These are phyloP conservation scores for Amphimallon solstitiale DNA, from an alignment of 2,888 invertebrate genomes.

Conservation along the genomic window DNA sequence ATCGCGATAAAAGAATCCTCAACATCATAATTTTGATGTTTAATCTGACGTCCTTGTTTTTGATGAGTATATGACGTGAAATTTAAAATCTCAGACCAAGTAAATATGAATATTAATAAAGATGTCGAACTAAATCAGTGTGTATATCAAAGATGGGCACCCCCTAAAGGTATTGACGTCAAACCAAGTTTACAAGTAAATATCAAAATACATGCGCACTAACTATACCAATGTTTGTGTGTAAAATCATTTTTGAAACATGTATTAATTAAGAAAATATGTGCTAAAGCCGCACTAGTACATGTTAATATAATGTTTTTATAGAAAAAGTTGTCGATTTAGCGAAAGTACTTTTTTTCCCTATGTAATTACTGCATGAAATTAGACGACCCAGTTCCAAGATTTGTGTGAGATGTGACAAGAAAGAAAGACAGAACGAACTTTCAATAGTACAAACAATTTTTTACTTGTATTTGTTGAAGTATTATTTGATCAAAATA, in stretches of 20 bases:
- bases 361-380: constrained; percentile 31
- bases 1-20: no score
- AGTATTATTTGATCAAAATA: constrained; percentile 33
- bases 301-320: background rate
- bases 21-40: no score
- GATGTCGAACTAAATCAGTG: background rate
- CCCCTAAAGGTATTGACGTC: constrained; percentile 41
- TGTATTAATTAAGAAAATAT: background rate
- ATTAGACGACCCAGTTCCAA: constrained; percentile 41
- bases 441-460: constrained; percentile 43
- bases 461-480: constrained; percentile 26
- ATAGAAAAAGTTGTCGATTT: background rate
- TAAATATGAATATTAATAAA: constrained; percentile 12
- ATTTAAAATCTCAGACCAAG: no score
- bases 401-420: constrained; percentile 39
- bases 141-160: constrained; percentile 27
- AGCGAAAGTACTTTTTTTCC: constrained; percentile 12
- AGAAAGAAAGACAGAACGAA: constrained; percentile 38
- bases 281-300: background rate
- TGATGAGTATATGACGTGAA: no score
- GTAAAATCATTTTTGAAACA: background rate
- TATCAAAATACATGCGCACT: constrained; percentile 37
- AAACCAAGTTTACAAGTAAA: constrained; percentile 42
- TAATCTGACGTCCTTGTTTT: no score
- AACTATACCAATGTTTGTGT: background rate